Evolutionary conservation across 2,113 vertebrate species (phyloP), one percentile per base, ranked within the genome.

Genomic region (Xiphias gladius): DNA sequence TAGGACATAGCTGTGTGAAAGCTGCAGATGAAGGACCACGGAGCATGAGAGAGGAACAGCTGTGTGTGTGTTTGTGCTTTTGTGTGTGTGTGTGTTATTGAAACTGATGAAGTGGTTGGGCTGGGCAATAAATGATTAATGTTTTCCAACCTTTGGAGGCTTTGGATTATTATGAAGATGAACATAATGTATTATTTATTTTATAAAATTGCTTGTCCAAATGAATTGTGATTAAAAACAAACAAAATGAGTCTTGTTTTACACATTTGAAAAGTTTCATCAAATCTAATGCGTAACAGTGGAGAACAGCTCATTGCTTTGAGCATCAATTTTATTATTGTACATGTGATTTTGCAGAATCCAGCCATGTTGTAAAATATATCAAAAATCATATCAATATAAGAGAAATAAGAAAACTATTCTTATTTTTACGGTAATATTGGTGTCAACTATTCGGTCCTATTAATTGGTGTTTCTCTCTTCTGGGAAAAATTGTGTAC

Each of bases 31-130:
- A 85, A 88, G 75, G 58, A 65, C 35, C 54, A 50, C 9, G 20
- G 77, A 76, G 72, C 86, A 64, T 86, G 79, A 89, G 87, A 91
- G 73, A 43, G 57, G 37, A 86, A 76, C 91, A 92, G 89, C 85
- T 94, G 92, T 79, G 85, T 68, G 73, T 74, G 57, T 80, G 75
- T 58, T 59, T 26, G n/a, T 50, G 46, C 17, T 5, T 10, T 39
- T 77, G 24, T 73, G 68, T 79, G 61, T 74, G 41, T 19, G 48
- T 88, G 78, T 82, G 48, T 69, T 46, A 59, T 16, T 69, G n/a
- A 69, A 30, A 43, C 8, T 57, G 39, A 43, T 43, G 61, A 59
- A 64, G 70, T 13, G 28, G 32, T 32, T 4, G 28, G 10, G 20
- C 61, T 28, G 12, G 16, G 17, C 10, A 22, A 37, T 59, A 73